A percentile compares a stretch with the other conserved stretches of the same genome.
These are phyloP conservation scores for Athetis lepigone DNA, from an alignment of 2,888 invertebrate species.

Conservation along the genomic window DNA sequence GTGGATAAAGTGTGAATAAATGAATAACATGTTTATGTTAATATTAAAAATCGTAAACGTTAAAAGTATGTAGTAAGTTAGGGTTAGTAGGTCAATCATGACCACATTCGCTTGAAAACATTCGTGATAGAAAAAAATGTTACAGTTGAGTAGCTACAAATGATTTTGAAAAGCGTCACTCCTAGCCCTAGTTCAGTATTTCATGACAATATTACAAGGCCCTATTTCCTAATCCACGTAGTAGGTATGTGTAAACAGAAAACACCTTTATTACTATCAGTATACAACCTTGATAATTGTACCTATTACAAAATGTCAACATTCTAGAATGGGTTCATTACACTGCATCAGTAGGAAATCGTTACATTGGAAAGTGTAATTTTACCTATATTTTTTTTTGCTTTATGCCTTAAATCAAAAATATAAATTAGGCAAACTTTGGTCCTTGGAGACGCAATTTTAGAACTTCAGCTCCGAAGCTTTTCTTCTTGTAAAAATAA, in stretches of 20 bases:
- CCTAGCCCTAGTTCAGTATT: constrained; percentile 33
- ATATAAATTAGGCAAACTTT: not conserved
- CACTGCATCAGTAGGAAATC: no score
- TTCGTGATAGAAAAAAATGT: constrained; percentile 19
- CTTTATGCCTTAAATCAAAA: not conserved
- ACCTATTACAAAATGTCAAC: constrained; percentile 11
- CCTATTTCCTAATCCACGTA: constrained; percentile 35
- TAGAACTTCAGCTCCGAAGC: no score
- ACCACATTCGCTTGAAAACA: not conserved
- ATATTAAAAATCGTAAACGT: no score
- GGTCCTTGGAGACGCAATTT: constrained; percentile 5
- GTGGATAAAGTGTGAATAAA: no score
- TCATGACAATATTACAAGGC: constrained; percentile 37
- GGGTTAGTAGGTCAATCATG: not conserved
- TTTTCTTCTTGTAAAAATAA: no score
- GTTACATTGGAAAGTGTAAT: not conserved
- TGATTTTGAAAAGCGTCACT: constrained; percentile 37
- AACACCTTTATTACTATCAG: constrained; percentile 36
- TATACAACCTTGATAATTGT: constrained; percentile 20
- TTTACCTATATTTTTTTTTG: not conserved
- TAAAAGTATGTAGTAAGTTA: no score
- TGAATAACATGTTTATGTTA: no score
- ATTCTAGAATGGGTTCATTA: no score
- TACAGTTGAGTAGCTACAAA: constrained; percentile 24
- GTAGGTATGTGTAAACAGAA: constrained; percentile 26